Evolutionary conservation across 2,888 invertebrate genomes (phyloP), one percentile per base, ranked within the genome.

Genomic region (Craniophora ligustri): DNA sequence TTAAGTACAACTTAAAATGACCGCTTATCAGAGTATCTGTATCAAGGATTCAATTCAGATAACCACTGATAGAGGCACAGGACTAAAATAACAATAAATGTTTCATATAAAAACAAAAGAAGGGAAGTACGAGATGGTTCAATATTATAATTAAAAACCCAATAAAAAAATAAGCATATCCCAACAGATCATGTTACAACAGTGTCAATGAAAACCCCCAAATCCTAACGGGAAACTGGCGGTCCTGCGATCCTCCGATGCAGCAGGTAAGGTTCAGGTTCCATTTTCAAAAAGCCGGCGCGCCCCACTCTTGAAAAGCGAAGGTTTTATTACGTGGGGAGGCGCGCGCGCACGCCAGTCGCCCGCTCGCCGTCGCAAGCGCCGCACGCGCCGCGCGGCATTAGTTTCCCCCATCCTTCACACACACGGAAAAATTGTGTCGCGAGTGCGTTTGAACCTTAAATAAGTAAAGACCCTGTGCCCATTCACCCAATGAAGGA

Each of bases 351-450:
- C 72, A 54, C 44, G 80, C 79, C 90, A 92, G 92, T 92, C 88
- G 81, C 86, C 81, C 82, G 84, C 77, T 76, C 75, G 88, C 89
- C 86, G 86, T 83, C 86, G 86, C 78, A 65, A 73, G 87, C 86
- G 88, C 80, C 75, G 82, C 70, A 76, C 85, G 89, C 86, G 88
- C 81, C 85, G 85, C 89, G 91, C 91, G 91, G 86, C 90, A 87
- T 76, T 79, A 91, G 89, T 91, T 92, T 90, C n/a, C n/a, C n/a
- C n/a, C n/a, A n/a, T 88, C 81, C 81, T 63, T 78, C 70, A 58
- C 54, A 66, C 54, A 66, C 61, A 76, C 82, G 88, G 91, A 90
- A 92, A 92, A 92, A 90, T 91, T 87, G 90, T 91, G 91, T 88
- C 91, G 91, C 88, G 91, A 84, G 84, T 86, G 84, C 78, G 65